Conservation (phyloP, 2,113 vertebrate species). For the Gasterosteus aculeatus region DNA sequence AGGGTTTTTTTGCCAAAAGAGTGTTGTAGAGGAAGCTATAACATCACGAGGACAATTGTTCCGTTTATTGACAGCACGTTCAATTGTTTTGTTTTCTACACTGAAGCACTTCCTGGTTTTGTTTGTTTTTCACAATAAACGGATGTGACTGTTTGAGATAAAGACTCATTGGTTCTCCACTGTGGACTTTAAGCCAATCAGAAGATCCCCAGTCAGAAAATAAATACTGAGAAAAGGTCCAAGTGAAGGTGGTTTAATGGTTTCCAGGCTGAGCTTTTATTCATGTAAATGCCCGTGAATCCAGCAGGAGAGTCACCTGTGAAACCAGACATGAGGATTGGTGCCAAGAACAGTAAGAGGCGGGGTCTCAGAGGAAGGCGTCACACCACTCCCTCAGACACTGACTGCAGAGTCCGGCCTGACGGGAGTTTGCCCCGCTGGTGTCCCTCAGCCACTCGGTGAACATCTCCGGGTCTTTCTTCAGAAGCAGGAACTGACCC, state of each 20-base stretch:
- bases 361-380: conserved; percentile 71
- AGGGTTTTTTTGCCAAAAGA: too few species aligned
- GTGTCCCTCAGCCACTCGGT: conserved; percentile 78
- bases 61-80: too few species aligned
- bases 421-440: conserved; percentile 65
- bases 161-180: too few species aligned
- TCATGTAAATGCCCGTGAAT: neutral
- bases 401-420: conserved; percentile 71
- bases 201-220: too few species aligned
- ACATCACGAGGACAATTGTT: neutral
- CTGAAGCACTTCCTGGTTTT: neutral
- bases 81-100: neutral
- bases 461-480: conserved; percentile 75
- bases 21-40: neutral
- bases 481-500: conserved; percentile 78
- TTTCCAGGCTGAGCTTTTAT: neutral
- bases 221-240: neutral
- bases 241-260: neutral
- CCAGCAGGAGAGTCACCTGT: neutral
- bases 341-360: neutral
- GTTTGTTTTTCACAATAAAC: neutral
- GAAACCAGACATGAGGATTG: neutral
- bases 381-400: conserved; percentile 79
- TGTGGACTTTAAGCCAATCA: too few species aligned
- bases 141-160: neutral